Evolutionary conservation across 2,888 invertebrate species (phyloP).

Genomic region (Ichneumoninae sp.): DNA sequence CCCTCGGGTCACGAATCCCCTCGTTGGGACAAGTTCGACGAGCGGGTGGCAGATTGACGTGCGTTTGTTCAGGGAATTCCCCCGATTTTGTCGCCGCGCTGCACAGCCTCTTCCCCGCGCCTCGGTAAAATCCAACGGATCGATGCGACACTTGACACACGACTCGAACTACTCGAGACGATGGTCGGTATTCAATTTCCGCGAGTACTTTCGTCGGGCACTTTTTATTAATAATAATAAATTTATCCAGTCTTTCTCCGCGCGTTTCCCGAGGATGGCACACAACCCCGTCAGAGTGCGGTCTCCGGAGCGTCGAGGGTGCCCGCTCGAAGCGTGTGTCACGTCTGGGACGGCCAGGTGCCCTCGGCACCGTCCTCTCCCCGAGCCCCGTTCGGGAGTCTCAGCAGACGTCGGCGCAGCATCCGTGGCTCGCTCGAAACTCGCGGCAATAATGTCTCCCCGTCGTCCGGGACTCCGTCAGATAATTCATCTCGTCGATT

Average conservation of each 20-base stretch:
- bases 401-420: slow-evolving; percentile 32
- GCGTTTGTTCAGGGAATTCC: slow-evolving; percentile 9
- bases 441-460: slow-evolving; percentile 29
- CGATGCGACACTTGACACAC: slow-evolving; percentile 14
- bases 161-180: background rate
- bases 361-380: slow-evolving; percentile 6
- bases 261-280: background rate
- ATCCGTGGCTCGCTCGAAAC: slow-evolving; percentile 9
- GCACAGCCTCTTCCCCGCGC: background rate
- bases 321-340: slow-evolving; percentile 6
- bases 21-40: background rate
- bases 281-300: background rate
- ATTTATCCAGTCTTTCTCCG: background rate
- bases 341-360: slow-evolving; percentile 23
- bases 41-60: slow-evolving; percentile 13
- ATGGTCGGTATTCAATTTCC: background rate
- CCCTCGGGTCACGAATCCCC: slow-evolving; percentile 56
- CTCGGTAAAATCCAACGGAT: slow-evolving; percentile 9
- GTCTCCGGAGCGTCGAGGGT: slow-evolving; percentile 9
- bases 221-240: background rate
- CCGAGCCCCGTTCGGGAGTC: slow-evolving; percentile 5
- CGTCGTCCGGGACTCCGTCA: slow-evolving; percentile 9
- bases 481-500: slow-evolving; percentile 47
- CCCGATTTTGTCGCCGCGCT: background rate
- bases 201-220: background rate